phyloP scores from a whole-genome alignment of 1,140 invertebrate species.

The Phenacoccus solenopsis region DNA sequence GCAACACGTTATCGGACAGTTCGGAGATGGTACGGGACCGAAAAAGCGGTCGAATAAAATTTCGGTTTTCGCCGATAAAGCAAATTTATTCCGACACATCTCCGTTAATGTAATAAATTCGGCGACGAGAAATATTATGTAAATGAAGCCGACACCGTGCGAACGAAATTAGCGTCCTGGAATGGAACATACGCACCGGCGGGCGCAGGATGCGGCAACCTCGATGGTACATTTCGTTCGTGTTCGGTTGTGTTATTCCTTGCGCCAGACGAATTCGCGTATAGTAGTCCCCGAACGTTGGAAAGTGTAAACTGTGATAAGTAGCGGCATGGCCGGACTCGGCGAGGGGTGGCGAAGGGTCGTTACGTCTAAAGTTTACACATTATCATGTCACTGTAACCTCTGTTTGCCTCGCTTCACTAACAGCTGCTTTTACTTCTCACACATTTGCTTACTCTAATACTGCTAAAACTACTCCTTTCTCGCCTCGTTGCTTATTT shows the following conservation, averaged over 20 bases:
- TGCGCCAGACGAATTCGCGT: neutral
- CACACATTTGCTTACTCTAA: neutral
- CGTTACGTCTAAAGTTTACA: neutral
- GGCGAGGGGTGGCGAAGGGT: neutral
- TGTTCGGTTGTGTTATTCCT: neutral
- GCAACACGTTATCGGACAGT: too few relatives aligned
- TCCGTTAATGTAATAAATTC: neutral
- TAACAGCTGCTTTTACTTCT: conserved; percentile 1
- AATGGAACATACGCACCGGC: too few relatives aligned
- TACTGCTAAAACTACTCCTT: neutral
- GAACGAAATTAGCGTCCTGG: too few relatives aligned
- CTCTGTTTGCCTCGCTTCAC: neutral
- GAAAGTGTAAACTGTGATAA: neutral
- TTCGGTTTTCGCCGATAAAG: neutral
- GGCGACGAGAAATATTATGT: neutral
- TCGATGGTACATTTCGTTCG: too few relatives aligned
- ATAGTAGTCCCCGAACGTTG: neutral
- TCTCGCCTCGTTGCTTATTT: conserved; percentile 1
- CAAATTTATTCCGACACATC: neutral
- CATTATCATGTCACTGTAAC: conserved; percentile 1
- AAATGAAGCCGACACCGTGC: neutral
- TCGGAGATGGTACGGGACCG: too few relatives aligned
- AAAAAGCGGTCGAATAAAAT: too few relatives aligned
- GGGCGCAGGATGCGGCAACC: too few relatives aligned
- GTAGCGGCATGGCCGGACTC: neutral